Evolutionary conservation across 1,140 invertebrate genomes (phyloP).

Genomic region (Drosophila willistoni): DNA sequence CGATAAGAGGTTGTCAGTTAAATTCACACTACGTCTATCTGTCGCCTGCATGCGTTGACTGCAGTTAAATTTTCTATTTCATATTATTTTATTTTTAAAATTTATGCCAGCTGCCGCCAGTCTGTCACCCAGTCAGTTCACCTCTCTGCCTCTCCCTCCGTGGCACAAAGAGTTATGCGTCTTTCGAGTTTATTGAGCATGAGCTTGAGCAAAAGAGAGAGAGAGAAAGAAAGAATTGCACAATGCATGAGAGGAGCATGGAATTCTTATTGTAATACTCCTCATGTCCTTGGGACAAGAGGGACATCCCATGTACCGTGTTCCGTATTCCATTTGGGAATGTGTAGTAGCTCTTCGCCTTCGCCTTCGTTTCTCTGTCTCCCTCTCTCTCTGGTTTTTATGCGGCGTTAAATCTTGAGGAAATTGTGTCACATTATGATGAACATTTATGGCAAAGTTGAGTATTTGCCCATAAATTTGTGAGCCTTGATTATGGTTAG

Average conservation of each 20-base stretch:
- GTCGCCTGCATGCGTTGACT: slow-evolving; percentile 52
- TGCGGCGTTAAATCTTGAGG: slow-evolving; percentile 78
- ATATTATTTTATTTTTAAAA: slow-evolving; percentile 70
- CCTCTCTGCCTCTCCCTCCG: neutral
- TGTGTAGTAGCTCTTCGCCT: slow-evolving; percentile 11
- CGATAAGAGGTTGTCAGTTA: slow-evolving; percentile 62
- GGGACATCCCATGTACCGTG: slow-evolving; percentile 21
- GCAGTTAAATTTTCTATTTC: slow-evolving; percentile 60
- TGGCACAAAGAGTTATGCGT: slow-evolving; percentile 55
- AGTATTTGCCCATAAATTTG: slow-evolving; percentile 73
- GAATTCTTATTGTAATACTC: slow-evolving; percentile 28
- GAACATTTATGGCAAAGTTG: slow-evolving; percentile 78
- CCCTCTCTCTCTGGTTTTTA: slow-evolving; percentile 42
- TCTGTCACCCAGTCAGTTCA: neutral
- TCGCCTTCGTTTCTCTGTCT: neutral
- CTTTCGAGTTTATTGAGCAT: slow-evolving; percentile 73
- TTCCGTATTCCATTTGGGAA: slow-evolving; percentile 43
- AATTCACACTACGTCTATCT: slow-evolving; percentile 52
- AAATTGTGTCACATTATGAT: slow-evolving; percentile 82
- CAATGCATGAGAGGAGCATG: slow-evolving; percentile 35
- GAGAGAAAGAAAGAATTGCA: slow-evolving; percentile 51
- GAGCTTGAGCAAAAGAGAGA: slow-evolving; percentile 1
- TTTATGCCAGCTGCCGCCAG: slow-evolving; percentile 59
- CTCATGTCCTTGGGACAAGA: neutral
- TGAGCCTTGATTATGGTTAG: slow-evolving; percentile 49